Evolutionary conservation across 1,140 invertebrate species (phyloP).

Genomic region (Dreissena rostriformis): DNA sequence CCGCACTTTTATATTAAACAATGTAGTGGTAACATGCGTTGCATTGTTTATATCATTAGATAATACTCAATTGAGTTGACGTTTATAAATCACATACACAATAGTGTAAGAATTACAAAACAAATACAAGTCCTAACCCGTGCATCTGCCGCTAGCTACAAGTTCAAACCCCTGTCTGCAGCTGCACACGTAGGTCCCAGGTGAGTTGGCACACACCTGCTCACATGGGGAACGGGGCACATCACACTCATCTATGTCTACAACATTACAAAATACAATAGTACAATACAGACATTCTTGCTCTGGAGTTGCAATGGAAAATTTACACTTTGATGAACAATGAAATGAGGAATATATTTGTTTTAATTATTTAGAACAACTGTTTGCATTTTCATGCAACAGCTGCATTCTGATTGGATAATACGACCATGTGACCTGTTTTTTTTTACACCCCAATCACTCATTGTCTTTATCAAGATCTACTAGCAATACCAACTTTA

Average conservation of each 20-base stretch:
- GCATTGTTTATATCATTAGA: too few species aligned
- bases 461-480: too few species aligned
- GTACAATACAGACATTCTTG: background rate
- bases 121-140: conserved; percentile 57
- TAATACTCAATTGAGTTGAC: too few species aligned
- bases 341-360: background rate
- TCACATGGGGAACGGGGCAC: conserved; percentile 81
- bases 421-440: too few species aligned
- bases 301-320: background rate
- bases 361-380: background rate
- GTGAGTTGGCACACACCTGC: conserved; percentile 84
- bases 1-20: too few species aligned
- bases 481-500: too few species aligned
- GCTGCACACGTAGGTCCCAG: conserved; percentile 84
- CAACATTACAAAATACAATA: conserved; percentile 51
- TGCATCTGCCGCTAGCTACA: conserved; percentile 51
- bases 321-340: background rate
- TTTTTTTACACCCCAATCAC: too few species aligned
- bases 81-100: too few species aligned
- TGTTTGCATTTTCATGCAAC: background rate
- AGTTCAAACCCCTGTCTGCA: conserved; percentile 84
- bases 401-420: background rate
- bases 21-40: too few species aligned
- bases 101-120: too few species aligned
- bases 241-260: conserved; percentile 86